Base-by-base conservation (phyloP, 2,888 invertebrate species). In the Eugnorisma glareosa region DNA sequence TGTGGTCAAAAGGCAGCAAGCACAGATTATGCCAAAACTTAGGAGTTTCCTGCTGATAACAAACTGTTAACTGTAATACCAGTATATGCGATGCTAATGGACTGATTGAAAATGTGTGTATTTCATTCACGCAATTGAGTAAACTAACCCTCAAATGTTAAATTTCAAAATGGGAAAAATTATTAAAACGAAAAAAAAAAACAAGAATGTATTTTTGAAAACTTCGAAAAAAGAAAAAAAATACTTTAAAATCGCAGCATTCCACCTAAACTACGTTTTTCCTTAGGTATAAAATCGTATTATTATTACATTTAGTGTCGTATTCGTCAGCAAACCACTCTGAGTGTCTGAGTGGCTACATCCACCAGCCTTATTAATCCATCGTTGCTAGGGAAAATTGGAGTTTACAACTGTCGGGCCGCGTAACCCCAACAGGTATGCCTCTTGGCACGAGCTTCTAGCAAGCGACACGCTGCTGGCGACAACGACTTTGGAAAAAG, bases 41-140 rank as follows among this genome's bases (percentile, higher is more conserved):
- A 37, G 21, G 57, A 61, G 18, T 43, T 45, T 61, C 35, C 28
- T 7, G 3, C 48, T 43, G 57, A 31, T 79, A 79, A 21, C 31
- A 31, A 67, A 51, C 28, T 59, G 15, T 59, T 18, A 28, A 31
- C 7, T 59, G 31, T 18, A 31, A 59, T 28, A 8, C 15, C 15
- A 2, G 28, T 18, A 18, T 31, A 18, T 59, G 59, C 59, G 3
- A 31, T 59, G 8, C 18, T 59, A 18, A 59, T 18, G 18, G 28
- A 18, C 18, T 31, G 18, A 18, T 31, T 31, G 8, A 59, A 28
- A 59, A 18, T 31, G 0, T 13, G n/a, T n/a, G 7, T 18, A 18
- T 57, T 59, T 31, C 31, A 18, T 59, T 31, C 31, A 18, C 18
- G 59, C 28, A 31, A 31, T 59, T 57, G 43, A 43, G 15, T 43